phyloP scores from a whole-genome alignment of 2,797 vertebrate genomes.

The Eulemur coronatus region DNA sequence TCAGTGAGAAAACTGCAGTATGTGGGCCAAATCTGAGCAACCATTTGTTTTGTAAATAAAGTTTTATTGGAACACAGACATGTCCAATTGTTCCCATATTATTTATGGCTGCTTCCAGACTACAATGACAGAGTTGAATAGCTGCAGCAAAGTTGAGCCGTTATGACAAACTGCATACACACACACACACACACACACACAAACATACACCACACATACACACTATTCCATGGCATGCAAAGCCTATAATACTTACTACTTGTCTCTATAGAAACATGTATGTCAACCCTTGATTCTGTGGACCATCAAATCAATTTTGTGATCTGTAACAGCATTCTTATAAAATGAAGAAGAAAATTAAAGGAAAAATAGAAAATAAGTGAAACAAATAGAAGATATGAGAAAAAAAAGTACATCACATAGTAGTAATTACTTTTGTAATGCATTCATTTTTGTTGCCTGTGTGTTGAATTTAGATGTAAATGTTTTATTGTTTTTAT shows the following conservation, averaged over 20 bases:
- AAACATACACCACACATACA: neutral
- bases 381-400: neutral
- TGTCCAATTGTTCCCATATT: neutral
- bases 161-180: neutral
- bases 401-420: neutral
- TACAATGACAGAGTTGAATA: neutral
- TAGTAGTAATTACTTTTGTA: neutral
- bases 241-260: neutral
- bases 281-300: neutral
- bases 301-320: neutral
- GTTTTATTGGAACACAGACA: neutral
- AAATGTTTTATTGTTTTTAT: neutral
- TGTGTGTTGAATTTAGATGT: neutral
- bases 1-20: neutral
- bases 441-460: neutral
- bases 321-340: neutral
- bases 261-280: neutral
- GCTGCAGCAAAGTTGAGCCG: neutral
- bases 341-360: neutral
- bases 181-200: neutral
- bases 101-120: neutral
- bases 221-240: neutral
- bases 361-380: neutral
- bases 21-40: neutral
- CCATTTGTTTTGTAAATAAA: neutral